Evolutionary conservation across 2,797 vertebrate species (phyloP).

Genomic region (Hydrocynus forskahlii): DNA sequence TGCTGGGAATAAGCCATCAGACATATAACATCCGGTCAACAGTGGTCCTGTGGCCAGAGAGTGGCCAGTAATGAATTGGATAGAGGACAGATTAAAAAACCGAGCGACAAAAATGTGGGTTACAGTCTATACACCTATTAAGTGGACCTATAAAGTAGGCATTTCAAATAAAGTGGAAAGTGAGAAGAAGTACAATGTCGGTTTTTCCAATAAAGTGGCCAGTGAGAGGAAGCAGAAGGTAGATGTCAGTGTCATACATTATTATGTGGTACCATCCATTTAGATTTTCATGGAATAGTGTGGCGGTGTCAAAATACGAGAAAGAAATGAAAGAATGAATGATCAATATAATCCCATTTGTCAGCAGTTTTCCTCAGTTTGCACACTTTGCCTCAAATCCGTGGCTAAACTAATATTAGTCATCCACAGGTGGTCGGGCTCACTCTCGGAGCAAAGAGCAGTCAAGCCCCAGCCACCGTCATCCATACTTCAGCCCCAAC

Average conservation of each 20-base stretch:
- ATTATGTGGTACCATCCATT: too few species aligned
- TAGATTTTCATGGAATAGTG: not conserved
- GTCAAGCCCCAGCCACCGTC: not conserved
- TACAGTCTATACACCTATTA: too few species aligned
- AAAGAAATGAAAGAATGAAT: not conserved
- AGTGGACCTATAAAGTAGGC: not conserved
- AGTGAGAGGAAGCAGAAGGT: not conserved
- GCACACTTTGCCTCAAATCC: not conserved
- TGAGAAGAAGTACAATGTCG: not conserved
- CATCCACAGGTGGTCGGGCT: conserved; percentile 22
- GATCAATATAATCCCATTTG: not conserved
- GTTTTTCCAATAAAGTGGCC: not conserved
- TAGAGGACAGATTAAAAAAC: not conserved
- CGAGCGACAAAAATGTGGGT: too few species aligned
- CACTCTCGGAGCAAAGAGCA: not conserved
- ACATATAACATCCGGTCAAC: too few species aligned
- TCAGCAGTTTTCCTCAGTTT: not conserved
- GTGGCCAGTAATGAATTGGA: not conserved
- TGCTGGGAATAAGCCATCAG: too few species aligned
- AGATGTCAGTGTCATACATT: too few species aligned
- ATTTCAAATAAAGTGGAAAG: too few species aligned
- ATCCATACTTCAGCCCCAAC: conserved; percentile 10
- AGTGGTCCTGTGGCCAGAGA: too few species aligned
- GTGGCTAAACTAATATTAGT: not conserved
- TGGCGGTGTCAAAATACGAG: not conserved